Evolutionary conservation across 2,797 vertebrate species (phyloP).

Genomic region (Monodelphis domestica): DNA sequence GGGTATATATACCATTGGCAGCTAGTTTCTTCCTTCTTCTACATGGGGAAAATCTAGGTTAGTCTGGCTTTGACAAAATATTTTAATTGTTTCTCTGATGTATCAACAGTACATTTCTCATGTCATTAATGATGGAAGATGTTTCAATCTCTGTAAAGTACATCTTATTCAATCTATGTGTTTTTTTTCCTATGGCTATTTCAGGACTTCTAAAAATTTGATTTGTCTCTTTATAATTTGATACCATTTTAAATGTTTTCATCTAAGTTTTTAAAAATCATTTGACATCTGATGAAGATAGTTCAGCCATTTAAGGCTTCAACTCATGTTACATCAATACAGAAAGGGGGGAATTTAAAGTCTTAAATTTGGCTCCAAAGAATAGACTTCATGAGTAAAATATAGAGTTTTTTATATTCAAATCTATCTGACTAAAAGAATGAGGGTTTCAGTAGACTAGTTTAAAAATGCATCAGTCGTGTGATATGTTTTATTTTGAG

Average conservation of each 20-base stretch:
- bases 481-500: not conserved
- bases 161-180: not conserved
- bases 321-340: not conserved
- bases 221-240: not conserved
- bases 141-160: not conserved
- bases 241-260: not conserved
- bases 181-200: not conserved
- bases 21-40: not conserved
- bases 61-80: not conserved
- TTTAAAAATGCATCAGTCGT: not conserved
- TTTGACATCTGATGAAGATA: not conserved
- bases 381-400: not conserved
- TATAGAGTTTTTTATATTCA: not conserved
- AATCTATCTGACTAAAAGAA: not conserved
- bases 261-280: not conserved
- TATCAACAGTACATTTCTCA: not conserved
- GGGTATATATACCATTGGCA: not conserved
- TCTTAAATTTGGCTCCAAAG: not conserved
- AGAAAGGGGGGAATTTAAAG: not conserved
- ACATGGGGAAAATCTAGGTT: not conserved
- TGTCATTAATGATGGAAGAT: not conserved
- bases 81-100: not conserved
- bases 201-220: not conserved
- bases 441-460: not conserved
- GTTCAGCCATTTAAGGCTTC: not conserved